Base-by-base conservation (phyloP, 1,140 invertebrate species). In the Drosophila littoralis region DNA sequence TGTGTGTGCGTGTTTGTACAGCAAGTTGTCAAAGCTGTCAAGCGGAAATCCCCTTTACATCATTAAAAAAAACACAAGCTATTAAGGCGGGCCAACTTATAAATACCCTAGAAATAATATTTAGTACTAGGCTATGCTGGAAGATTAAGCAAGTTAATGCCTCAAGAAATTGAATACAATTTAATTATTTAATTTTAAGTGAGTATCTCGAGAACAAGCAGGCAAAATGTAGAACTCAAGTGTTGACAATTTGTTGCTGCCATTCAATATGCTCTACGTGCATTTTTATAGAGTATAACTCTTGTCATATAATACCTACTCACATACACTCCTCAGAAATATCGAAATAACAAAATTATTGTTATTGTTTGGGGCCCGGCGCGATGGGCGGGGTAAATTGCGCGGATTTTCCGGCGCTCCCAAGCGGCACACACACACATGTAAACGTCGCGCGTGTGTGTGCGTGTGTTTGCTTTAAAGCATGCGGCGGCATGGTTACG, bases 321-420 rank as follows among this genome's bases (percentile, higher is more conserved):
- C 32, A 28, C 22, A 28, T 35, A 71, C 35, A 64, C 48, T 38
- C 2, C 42, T 35, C 74, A 70, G 67, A 90, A 90, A 91, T 90
- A 90, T 90, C 85, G 85, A 90, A 90, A 90, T 90, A 90, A 90
- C 85, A 90, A 90, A 90, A 90, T 90, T 90, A 90, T 90, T 90
- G 85, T 88, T 91, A 88, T 91, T 90, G 75, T 90, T 79, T 77
- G 79, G 17, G 42, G 45, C 22, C 6, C n/a, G n/a, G n/a, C 13
- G 59, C 22, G 54, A 13, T 1, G 38, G 43, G 15, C 13, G 60
- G 54, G 69, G 77, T 70, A 80, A 80, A 88, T 81, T 81, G 81
- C 78, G 76, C 73, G 81, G 86, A 90, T 85, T 90, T 90, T 55
- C 59, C 70, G 60, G 67, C 60, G 60, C 61, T 67, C 71, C 86